Base-by-base conservation (phyloP, 2,797 vertebrate genomes). In the Helostoma temminkii region DNA sequence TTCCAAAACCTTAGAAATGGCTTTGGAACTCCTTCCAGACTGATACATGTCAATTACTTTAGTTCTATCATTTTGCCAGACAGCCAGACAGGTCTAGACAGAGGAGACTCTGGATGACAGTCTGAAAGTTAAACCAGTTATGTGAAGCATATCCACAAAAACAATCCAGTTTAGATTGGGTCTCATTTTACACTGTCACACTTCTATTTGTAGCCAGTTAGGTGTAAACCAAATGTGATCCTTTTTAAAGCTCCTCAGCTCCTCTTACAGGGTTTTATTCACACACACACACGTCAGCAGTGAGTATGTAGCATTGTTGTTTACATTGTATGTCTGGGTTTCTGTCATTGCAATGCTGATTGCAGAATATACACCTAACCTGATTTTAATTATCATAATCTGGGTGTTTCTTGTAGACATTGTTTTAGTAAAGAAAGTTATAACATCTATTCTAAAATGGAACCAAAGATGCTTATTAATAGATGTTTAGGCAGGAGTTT, bases 191-290 rank as follows among this genome's bases (percentile, higher is more conserved):
- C 76, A 48, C 60, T 37, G 62, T 65, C 57, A 62, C 55, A 10
- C 72, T 49, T 32, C 50, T 68, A 41, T 76, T 78, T 77, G 73
- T 43, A 14, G 58, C 66, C 66, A 28, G 43, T 82, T 78, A 52
- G 46, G 63, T 73, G 64, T 75, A 80, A 80, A 71, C 46, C 39
- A 75, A 53, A 24, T 53, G 74, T n/a, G n/a, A 62, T 83, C 61
- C 70, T 8, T 5, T 9, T 15, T 43, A 22, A 81, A 79, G 74
- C 52, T 47, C 26, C 18, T 21, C 43, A 10, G 50, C 65, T 79
- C 66, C 64, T 60, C 52, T 68, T 66, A 4, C 47, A 46, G 63
- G 26, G 46, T 67, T 81, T 87, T 88, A 86, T 84, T 85, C 62
- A 36, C 52, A 55, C 36, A 24, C 5, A 21, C 30, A 45, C 30